Percentiles rank a stretch among this genome's conserved stretches.
phyloP scores from a whole-genome alignment of 2,888 invertebrate species.

The Noctua fimbriata region DNA sequence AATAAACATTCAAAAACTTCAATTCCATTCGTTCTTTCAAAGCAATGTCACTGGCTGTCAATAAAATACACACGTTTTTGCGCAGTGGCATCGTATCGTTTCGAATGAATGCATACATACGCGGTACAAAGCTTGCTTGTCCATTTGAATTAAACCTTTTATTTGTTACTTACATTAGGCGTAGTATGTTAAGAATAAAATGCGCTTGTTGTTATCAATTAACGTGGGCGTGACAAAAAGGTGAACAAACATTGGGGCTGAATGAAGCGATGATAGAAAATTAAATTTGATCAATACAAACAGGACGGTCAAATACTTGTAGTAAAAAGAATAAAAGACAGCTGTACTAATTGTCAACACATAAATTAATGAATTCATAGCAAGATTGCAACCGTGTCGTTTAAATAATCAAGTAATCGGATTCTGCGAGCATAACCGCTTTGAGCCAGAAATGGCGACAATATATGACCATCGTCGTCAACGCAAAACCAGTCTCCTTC shows the following conservation, averaged over 20 bases:
- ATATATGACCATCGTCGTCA: conserved; percentile 24
- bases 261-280: not conserved
- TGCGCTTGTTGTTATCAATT: conserved; percentile 15
- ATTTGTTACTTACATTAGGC: conserved; percentile 23
- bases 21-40: conserved; percentile 35
- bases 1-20: conserved; percentile 42
- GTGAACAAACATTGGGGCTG: not conserved
- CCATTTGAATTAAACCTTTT: conserved; percentile 42
- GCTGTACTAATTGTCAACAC: not conserved
- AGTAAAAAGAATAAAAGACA: not conserved
- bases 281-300: not conserved
- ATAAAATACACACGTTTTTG: conserved; percentile 54
- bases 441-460: conserved; percentile 49
- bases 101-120: conserved; percentile 53
- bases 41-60: conserved; percentile 49
- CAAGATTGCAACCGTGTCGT: conserved; percentile 26
- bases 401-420: conserved; percentile 32
- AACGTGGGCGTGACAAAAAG: not conserved
- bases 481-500: conserved; percentile 36
- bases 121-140: conserved; percentile 37
- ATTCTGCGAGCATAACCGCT: conserved; percentile 51
- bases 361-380: conserved; percentile 16
- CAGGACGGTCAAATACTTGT: not conserved
- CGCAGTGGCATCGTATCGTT: conserved; percentile 51
- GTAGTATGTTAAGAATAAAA: conserved; percentile 16